phyloP scores from a whole-genome alignment of 2,113 vertebrate genomes.

The Cyprinodon brontotheroides region DNA sequence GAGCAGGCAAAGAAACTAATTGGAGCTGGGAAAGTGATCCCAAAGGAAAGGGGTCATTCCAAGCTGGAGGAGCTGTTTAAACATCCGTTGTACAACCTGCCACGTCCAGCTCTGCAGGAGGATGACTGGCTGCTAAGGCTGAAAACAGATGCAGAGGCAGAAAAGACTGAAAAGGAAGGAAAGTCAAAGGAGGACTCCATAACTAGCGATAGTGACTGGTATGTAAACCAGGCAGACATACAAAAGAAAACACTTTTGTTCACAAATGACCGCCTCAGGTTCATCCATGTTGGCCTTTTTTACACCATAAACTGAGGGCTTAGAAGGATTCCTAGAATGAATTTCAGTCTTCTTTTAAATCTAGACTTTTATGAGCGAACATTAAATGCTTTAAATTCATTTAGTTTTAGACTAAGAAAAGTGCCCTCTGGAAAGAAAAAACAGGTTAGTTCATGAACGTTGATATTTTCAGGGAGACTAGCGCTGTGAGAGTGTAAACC shows the following conservation, averaged over 20 bases:
- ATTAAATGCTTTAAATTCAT: background rate
- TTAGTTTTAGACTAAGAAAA: background rate
- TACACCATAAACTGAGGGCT: too few species aligned
- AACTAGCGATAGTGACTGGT: constrained; percentile 66
- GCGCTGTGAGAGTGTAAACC: too few species aligned
- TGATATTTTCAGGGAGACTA: too few species aligned
- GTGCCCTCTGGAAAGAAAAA: background rate
- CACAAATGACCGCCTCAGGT: background rate
- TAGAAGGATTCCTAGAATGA: too few species aligned
- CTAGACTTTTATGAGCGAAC: background rate
- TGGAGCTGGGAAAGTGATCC: constrained; percentile 4
- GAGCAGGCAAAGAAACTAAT: constrained; percentile 24
- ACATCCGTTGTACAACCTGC: constrained; percentile 83
- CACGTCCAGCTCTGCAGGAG: constrained; percentile 62
- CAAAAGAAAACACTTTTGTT: background rate
- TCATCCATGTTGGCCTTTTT: too few species aligned
- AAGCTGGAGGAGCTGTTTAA: constrained; percentile 80
- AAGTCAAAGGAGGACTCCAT: constrained; percentile 47
- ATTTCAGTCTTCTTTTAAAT: too few species aligned
- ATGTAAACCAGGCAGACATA: constrained; percentile 17
- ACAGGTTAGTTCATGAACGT: too few species aligned
- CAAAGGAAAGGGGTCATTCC: constrained; percentile 23
- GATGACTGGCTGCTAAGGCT: constrained; percentile 83
- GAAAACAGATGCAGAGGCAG: constrained; percentile 57
- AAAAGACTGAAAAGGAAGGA: constrained; percentile 56